phyloP scores from a whole-genome alignment of 2,888 invertebrate species.

The Philonicus albiceps region DNA sequence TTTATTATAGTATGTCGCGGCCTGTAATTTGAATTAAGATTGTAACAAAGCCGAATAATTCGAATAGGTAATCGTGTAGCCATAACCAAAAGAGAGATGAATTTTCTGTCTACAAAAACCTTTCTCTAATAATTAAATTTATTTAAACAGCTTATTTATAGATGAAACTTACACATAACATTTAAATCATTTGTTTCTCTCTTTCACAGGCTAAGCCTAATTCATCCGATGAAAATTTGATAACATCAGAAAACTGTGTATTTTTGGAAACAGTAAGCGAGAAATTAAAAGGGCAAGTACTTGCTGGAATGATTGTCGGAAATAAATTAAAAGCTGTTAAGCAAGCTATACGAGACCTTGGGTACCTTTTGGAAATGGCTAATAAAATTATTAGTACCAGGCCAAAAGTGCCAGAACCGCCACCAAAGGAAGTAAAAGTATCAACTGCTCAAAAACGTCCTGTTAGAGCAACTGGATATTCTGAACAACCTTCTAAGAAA shows the following conservation, averaged over 20 bases:
- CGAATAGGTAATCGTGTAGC: background rate
- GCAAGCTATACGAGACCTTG: conserved; percentile 75
- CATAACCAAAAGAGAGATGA: background rate
- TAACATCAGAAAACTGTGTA: conserved; percentile 73
- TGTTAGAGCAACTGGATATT: background rate
- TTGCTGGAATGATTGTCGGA: conserved; percentile 70
- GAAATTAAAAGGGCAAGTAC: conserved; percentile 67
- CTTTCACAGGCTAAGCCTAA: conserved; percentile 64
- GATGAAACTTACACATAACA: background rate
- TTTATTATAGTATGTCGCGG: too few species aligned
- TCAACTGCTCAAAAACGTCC: background rate
- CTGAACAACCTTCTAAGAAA: conserved; percentile 35
- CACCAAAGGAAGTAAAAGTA: conserved; percentile 17
- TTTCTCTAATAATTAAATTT: background rate
- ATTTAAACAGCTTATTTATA: background rate
- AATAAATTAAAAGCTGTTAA: conserved; percentile 73
- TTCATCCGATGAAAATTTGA: conserved; percentile 74
- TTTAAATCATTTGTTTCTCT: conserved; percentile 47
- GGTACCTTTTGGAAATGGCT: conserved; percentile 71
- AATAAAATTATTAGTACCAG: conserved; percentile 55
- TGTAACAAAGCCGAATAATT: background rate
- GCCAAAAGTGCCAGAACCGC: conserved; percentile 43
- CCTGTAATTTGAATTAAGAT: background rate
- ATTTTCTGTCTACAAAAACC: background rate
- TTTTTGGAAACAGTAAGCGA: conserved; percentile 59